Base-by-base conservation (phyloP, 2,888 invertebrate genomes). In the Leptarthrus brevirostris region DNA sequence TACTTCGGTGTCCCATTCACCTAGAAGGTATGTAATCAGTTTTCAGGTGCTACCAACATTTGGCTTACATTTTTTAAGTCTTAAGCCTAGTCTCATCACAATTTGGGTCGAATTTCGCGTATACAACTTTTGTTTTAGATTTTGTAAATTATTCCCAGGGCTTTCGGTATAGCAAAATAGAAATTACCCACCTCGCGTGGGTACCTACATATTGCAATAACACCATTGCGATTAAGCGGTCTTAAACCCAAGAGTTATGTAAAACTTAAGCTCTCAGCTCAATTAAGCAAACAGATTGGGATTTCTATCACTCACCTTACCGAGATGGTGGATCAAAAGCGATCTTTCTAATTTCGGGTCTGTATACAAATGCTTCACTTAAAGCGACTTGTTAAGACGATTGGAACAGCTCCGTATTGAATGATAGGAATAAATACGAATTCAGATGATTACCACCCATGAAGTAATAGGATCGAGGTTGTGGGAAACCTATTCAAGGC, bases 161-260 rank as follows among this genome's bases (percentile, higher is more conserved):
- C 26, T 30, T 40, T 1, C 16, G 24, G 8, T 22, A 44, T 44
- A 14, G 64, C 16, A 44, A 64, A 64, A 14, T 24, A n/a, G 14
- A 64, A 64, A 64, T 64, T 64, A 64, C 64, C 40, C 26, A 64
- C 44, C 22, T 22, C 24, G 34, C 14, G 64, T 64, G 64, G 64
- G 40, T 64, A 64, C 61, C 61, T 61, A n/a, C n/a, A 40, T 6
- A 40, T 40, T 40, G n/a, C 40, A 8, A 12, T n/a, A 40, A 40
- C 1, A 40, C 40, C n/a, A n/a, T 40, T 40, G 40, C 40, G 12
- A 40, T 40, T 40, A 40, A 40, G 2, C 40, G n/a, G 40, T 12
- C 40, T n/a, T 40, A 40, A 40, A 40, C 3, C 40, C 40, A n/a
- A 3, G 40, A 40, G 40, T 40, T 40, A 40, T 40, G 40, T 40